Conservation (phyloP, 2,797 vertebrate genomes). For the Geotrypetes seraphini region DNA sequence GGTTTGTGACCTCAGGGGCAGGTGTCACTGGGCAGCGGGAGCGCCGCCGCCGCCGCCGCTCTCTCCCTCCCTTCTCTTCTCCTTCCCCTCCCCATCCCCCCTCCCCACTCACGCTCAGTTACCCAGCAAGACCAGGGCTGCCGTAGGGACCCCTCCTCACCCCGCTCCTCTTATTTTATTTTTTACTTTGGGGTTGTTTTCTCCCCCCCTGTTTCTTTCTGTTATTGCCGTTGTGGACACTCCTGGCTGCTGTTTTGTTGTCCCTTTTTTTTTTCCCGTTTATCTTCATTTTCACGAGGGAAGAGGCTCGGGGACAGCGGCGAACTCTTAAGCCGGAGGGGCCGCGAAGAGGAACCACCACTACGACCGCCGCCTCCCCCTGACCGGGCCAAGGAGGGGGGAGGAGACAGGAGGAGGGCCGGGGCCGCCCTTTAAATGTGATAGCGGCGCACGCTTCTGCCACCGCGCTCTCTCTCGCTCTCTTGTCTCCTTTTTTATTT, state of each 20-base stretch:
- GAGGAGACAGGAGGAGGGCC: neutral
- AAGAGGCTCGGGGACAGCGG: neutral
- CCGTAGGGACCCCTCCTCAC: neutral
- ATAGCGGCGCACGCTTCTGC: too few relatives aligned
- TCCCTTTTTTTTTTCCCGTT: too few relatives aligned
- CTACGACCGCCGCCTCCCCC: too few relatives aligned
- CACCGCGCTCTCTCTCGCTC: too few relatives aligned
- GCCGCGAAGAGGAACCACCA: neutral
- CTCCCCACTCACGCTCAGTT: neutral
- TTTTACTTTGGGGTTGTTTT: too few relatives aligned
- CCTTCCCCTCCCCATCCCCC: neutral
- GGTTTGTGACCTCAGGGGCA: neutral
- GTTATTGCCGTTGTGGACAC: too few relatives aligned
- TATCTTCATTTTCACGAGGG: too few relatives aligned
- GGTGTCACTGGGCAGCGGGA: constrained; percentile 9
- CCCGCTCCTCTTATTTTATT: neutral
- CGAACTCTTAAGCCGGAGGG: neutral
- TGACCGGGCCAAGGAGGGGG: constrained; percentile 16
- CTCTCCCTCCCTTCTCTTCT: neutral
- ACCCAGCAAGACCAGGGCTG: constrained; percentile 2
- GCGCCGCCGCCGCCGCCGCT: neutral
- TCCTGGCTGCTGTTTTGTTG: too few relatives aligned
- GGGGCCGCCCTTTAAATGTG: too few relatives aligned
- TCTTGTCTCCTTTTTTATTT: too few relatives aligned
- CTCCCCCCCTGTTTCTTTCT: too few relatives aligned